Base-by-base conservation (phyloP, 2,888 invertebrate species). In the Petrolisthes cinctipes region DNA sequence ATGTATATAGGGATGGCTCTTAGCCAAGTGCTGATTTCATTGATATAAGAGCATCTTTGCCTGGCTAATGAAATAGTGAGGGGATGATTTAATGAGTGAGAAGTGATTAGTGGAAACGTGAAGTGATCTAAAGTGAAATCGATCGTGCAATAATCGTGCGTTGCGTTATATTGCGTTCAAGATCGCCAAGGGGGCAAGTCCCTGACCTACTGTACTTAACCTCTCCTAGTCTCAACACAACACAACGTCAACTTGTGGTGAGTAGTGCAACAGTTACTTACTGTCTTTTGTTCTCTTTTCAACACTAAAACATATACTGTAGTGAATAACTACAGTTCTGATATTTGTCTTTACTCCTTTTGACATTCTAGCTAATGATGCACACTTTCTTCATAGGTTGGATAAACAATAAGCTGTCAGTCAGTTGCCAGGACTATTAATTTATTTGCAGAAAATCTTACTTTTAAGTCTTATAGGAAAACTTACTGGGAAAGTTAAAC, bases 21-120 rank as follows among this genome's bases (percentile, higher is more conserved):
- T 57, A 79, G 73, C 83, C 83, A 68, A 78, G 87, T 78, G 84
- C 83, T 87, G 68, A 81, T 57, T 80, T 51, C n/a, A 83, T 68
- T 79, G 68, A 80, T 73, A 80, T 61, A 75, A 84, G 76, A 87
- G 87, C 75, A 56, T 87, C n/a, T 80, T 87, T 87, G 86, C 86
- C 86, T 87, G 86, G 86, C 86, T 87, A 83, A 61, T 83, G 83
- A 87, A 80, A 87, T 84, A 87, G 87, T 87, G 87, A 82, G 71
- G 87, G 86, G 87, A 78, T 79, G 83, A 83, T 66, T 73, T 83
- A 83, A 51, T 83, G 83, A 83, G 83, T 76, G 83, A 83, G 83
- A 83, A 83, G 51, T 83, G 83, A 83, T 81, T 84, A 81, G 81
- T 86, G 80, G 79, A 86, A 86, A 73, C 83, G 86, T 78, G 73